These are phyloP conservation scores for Heterocephalus glaber DNA, from an alignment of 2,113 vertebrate genomes.

Conservation along the genomic window DNA sequence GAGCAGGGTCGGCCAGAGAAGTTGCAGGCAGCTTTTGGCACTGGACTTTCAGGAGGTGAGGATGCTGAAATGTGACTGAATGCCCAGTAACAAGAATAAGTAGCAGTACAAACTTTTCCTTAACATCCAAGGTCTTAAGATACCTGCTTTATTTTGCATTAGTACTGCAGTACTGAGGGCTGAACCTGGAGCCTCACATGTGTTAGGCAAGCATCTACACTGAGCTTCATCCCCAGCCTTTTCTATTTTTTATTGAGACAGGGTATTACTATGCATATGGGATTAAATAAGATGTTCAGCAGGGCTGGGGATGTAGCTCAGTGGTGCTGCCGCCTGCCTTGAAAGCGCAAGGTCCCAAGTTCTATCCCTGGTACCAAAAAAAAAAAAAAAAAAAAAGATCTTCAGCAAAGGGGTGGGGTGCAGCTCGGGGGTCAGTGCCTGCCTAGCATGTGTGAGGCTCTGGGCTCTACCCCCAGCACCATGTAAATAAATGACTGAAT, in stretches of 20 bases:
- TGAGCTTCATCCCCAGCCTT: too few relatives aligned
- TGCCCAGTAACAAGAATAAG: neutral
- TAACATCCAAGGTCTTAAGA: neutral
- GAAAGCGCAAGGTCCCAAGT: too few relatives aligned
- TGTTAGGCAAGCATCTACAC: too few relatives aligned
- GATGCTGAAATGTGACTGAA: neutral
- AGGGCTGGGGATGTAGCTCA: too few relatives aligned
- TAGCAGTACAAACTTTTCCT: neutral
- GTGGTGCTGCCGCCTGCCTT: too few relatives aligned
- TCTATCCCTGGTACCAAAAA: too few relatives aligned
- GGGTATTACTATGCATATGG: too few relatives aligned
- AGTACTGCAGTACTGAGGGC: neutral
- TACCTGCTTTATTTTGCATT: neutral
- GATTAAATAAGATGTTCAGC: too few relatives aligned
- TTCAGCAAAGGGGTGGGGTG: neutral
- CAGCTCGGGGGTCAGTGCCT: neutral
- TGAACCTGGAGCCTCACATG: too few relatives aligned
- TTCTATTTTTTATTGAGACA: too few relatives aligned
- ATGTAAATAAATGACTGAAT: neutral
- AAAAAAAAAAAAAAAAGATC: too few relatives aligned
- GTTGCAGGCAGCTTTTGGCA: neutral
- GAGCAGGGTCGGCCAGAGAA: neutral
- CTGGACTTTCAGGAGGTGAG: neutral
- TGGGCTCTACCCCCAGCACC: neutral
- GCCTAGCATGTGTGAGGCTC: neutral